These are phyloP conservation scores for Thryonomys swinderianus DNA, from an alignment of 2,113 vertebrate species.

Conservation along the genomic window DNA sequence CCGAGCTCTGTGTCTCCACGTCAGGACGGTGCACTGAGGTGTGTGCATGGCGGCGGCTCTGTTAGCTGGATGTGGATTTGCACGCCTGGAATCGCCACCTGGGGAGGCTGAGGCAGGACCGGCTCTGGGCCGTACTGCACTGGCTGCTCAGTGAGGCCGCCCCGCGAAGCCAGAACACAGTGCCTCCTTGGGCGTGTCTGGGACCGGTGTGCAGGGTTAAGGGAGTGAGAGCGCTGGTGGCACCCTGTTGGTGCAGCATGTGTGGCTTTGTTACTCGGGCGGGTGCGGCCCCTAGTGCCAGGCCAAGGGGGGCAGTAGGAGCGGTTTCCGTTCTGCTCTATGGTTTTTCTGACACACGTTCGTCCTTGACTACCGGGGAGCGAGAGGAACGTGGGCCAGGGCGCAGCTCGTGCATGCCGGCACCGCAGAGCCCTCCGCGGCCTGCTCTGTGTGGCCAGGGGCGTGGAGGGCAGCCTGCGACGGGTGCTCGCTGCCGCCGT, in stretches of 20 bases:
- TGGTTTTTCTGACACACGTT: not conserved
- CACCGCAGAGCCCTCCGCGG: no score
- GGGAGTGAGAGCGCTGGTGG: not conserved
- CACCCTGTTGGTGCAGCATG: no score
- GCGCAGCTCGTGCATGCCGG: not conserved
- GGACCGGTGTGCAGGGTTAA: not conserved
- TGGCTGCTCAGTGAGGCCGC: not conserved
- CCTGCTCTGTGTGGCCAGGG: not conserved
- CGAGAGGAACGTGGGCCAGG: not conserved
- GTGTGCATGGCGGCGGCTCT: no score
- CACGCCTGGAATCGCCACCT: not conserved
- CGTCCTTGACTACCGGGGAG: not conserved
- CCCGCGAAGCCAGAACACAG: not conserved
- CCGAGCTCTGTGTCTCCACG: no score
- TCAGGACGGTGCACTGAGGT: no score
- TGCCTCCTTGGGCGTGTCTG: not conserved
- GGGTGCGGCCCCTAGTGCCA: not conserved
- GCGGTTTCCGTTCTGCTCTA: not conserved
- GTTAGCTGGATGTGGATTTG: not conserved
- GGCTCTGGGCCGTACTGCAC: not conserved
- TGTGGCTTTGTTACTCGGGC: not conserved
- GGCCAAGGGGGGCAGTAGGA: not conserved
- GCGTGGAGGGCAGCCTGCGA: not conserved
- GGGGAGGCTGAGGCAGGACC: not conserved
- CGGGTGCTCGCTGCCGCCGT: not conserved